phyloP scores from a whole-genome alignment of 2,797 vertebrate genomes.

The Poecilia gillii region DNA sequence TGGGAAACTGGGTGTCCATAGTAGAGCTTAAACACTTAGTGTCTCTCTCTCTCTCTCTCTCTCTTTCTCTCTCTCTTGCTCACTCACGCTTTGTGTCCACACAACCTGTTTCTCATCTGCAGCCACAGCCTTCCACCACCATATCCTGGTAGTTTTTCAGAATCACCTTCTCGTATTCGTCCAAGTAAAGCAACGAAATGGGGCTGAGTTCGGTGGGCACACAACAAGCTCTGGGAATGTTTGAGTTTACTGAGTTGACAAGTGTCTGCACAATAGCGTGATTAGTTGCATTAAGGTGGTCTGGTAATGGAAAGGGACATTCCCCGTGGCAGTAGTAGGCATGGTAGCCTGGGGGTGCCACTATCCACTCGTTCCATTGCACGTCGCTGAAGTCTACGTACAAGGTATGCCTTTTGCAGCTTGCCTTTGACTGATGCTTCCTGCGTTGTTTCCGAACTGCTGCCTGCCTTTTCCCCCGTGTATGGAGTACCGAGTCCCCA shows the following conservation, averaged over 20 bases:
- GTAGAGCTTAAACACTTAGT: slow-evolving; percentile 70
- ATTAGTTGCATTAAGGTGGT: slow-evolving; percentile 98
- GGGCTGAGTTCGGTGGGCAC: slow-evolving; percentile 98
- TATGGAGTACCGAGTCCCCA: slow-evolving; percentile 90
- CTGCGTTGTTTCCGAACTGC: slow-evolving; percentile 88
- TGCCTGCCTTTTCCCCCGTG: slow-evolving; percentile 91
- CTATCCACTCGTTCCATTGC: slow-evolving; percentile 99
- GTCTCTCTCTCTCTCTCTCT: slow-evolving; percentile 51
- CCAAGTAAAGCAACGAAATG: slow-evolving; percentile 98
- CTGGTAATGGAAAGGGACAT: slow-evolving; percentile 96
- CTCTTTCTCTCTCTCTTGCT: slow-evolving; percentile 50
- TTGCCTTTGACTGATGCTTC: slow-evolving; percentile 90
- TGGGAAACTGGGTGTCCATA: slow-evolving; percentile 95
- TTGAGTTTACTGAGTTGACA: slow-evolving; percentile 98
- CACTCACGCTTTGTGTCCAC: slow-evolving; percentile 19
- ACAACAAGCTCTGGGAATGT: slow-evolving; percentile 97
- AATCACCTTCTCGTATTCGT: slow-evolving; percentile 97
- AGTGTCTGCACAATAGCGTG: slow-evolving; percentile 99
- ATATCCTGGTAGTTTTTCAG: slow-evolving; percentile 99
- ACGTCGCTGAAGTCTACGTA: slow-evolving; percentile 99
- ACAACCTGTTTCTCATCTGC: slow-evolving; percentile 82
- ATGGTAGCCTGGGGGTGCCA: slow-evolving; percentile 96
- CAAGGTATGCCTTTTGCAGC: slow-evolving; percentile 93
- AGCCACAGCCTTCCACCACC: slow-evolving; percentile 99
- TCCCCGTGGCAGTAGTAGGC: slow-evolving; percentile 99